Conservation (phyloP, 2,113 vertebrate genomes). For the Ia io region DNA sequence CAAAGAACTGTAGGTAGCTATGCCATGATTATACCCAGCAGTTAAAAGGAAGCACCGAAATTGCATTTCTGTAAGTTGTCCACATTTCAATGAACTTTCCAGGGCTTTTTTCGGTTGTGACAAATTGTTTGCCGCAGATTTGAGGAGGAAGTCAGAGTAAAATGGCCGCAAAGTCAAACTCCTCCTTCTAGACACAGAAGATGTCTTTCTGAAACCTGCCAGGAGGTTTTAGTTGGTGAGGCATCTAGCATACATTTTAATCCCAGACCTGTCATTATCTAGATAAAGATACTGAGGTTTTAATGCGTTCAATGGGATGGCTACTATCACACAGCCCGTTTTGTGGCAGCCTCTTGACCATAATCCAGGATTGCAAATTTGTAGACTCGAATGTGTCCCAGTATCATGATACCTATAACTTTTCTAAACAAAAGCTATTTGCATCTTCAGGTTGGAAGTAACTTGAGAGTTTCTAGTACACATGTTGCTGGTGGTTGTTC, state of each 20-base stretch:
- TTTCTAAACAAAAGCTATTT: not conserved
- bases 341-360: not conserved
- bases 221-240: not conserved
- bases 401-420: not conserved
- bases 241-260: not conserved
- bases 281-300: not conserved
- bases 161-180: not conserved
- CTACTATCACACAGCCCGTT: not conserved
- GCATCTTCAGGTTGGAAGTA: not conserved
- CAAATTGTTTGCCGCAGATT: not conserved
- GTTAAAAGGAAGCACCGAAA: not conserved
- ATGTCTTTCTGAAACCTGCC: not conserved
- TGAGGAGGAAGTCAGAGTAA: not conserved
- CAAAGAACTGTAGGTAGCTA: not conserved
- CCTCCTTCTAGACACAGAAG: not conserved
- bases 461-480: not conserved
- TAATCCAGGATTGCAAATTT: not conserved
- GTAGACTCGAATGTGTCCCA: not conserved
- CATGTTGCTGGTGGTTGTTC: not conserved
- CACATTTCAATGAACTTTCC: constrained; percentile 32
- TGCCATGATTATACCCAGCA: not conserved
- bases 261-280: not conserved
- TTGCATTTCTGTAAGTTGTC: not conserved
- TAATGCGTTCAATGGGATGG: not conserved
- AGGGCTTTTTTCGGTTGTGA: not conserved